A percentile compares a stretch with the other conserved stretches of the same genome.
These are phyloP conservation scores for Paramisgurnus dabryanus DNA, from an alignment of 2,113 vertebrate genomes.

Conservation along the genomic window DNA sequence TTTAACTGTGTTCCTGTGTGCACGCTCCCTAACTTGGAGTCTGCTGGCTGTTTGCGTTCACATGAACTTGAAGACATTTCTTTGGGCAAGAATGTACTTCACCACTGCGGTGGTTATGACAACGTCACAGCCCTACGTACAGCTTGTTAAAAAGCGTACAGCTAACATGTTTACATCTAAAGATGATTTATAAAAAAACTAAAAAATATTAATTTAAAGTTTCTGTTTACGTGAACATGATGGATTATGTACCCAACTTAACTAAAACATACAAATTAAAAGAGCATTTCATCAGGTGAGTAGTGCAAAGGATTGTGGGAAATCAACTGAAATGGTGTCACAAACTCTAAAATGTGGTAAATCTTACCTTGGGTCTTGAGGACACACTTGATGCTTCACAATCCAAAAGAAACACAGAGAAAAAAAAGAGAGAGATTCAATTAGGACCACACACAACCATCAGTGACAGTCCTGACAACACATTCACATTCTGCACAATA, in stretches of 20 bases:
- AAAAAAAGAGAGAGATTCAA: constrained; percentile 9
- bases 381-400: constrained; percentile 71
- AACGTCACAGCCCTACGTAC: no score
- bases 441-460: constrained; percentile 15
- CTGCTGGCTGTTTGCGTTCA: no score
- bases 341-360: not conserved
- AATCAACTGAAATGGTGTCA: not conserved
- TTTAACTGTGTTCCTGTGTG: no score
- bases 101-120: no score
- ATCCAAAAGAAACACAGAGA: not conserved
- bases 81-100: no score
- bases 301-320: no score
- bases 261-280: not conserved
- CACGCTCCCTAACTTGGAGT: no score
- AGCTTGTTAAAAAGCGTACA: no score
- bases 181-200: no score
- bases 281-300: no score
- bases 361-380: constrained; percentile 75
- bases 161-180: no score
- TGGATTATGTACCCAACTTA: not conserved
- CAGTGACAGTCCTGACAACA: constrained; percentile 15
- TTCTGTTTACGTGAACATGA: not conserved
- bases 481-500: not conserved
- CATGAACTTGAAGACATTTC: no score
- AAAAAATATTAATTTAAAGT: not conserved